Percentiles rank a stretch among this genome's conserved stretches.
phyloP scores from a whole-genome alignment of 1,140 invertebrate genomes.

The Apis cerana region DNA sequence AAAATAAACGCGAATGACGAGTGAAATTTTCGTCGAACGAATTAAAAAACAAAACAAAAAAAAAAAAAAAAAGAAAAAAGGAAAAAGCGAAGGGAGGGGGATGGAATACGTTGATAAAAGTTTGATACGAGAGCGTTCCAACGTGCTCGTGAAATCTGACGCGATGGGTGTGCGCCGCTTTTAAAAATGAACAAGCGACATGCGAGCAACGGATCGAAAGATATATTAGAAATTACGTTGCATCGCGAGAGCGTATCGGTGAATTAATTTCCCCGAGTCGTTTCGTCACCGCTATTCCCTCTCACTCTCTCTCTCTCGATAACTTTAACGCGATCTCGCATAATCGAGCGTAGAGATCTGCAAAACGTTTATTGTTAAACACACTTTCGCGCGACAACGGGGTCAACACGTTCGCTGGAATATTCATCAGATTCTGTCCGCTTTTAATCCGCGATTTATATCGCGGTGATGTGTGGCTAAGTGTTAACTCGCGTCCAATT shows the following conservation, averaged over 20 bases:
- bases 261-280: slow-evolving; percentile 1
- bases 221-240: slow-evolving; percentile 10
- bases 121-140: background rate
- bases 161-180: background rate
- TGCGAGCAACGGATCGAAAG: background rate
- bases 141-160: background rate
- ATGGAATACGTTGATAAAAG: background rate
- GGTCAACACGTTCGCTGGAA: background rate
- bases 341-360: background rate
- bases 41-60: background rate
- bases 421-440: background rate
- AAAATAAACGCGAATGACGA: slow-evolving; percentile 7
- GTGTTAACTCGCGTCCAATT: background rate
- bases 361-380: slow-evolving; percentile 16
- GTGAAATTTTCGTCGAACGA: background rate
- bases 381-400: background rate
- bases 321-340: background rate
- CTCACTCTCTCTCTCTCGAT: background rate
- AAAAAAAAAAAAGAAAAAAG: too few species aligned
- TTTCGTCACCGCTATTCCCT: background rate
- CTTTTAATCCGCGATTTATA: background rate
- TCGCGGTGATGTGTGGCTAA: background rate
- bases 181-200: slow-evolving; percentile 12
- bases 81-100: too few species aligned
- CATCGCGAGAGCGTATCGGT: background rate